Percentiles rank a stretch among this genome's conserved stretches.
Evolutionary conservation across 2,113 vertebrate genomes (phyloP).

Genomic region (Rana temporaria): DNA sequence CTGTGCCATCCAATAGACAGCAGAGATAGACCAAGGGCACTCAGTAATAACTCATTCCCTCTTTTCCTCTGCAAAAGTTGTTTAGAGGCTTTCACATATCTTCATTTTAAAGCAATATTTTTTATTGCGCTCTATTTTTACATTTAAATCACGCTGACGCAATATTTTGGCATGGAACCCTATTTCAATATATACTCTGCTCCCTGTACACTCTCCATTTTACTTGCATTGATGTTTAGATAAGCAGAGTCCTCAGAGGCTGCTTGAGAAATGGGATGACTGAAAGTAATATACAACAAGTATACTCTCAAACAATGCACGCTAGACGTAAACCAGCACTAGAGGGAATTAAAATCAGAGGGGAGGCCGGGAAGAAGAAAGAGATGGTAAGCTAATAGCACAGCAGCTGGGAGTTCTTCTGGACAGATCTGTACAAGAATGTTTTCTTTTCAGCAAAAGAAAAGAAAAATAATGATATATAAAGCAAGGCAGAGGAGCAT

Average conservation of each 20-base stretch:
- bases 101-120: too few relatives aligned
- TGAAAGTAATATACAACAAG: slow-evolving; percentile 34
- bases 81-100: too few relatives aligned
- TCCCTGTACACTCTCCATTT: slow-evolving; percentile 21
- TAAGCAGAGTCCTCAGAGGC: slow-evolving; percentile 37
- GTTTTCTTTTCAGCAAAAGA: slow-evolving; percentile 19
- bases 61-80: too few relatives aligned
- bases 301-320: slow-evolving; percentile 15
- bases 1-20: too few relatives aligned
- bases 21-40: too few relatives aligned
- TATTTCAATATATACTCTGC: slow-evolving; percentile 4
- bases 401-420: slow-evolving; percentile 32
- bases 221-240: slow-evolving; percentile 38
- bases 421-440: slow-evolving; percentile 2
- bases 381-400: neutral
- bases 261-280: slow-evolving; percentile 30
- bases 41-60: too few relatives aligned
- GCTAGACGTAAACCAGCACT: slow-evolving; percentile 29
- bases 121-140: too few relatives aligned
- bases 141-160: too few relatives aligned
- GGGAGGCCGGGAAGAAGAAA: neutral
- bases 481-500: neutral
- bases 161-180: too few relatives aligned
- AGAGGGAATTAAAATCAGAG: slow-evolving; percentile 34
- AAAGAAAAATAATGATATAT: neutral